Evolutionary conservation across 2,888 invertebrate genomes (phyloP), one percentile per base, ranked within the genome.

Genomic region (Zaprionus obscuricornis): DNA sequence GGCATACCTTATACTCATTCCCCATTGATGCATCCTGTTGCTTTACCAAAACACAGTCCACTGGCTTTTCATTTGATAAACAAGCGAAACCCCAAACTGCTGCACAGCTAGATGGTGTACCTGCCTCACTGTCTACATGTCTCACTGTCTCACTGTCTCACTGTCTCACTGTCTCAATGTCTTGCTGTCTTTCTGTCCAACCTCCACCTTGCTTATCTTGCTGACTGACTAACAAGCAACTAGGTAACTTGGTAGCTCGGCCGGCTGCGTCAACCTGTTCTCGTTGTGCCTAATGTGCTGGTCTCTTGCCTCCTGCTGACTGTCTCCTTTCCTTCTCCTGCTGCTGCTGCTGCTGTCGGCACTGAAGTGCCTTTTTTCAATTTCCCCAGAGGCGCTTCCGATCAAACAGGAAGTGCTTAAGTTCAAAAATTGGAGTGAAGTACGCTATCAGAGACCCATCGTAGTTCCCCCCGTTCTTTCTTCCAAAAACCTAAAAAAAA

Each of bases 361-460:
- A 66, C 78, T 85, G 66, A 82, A 79, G 78, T 85, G 76, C 79
- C 83, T 74, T 87, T n/a, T 88, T 87, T 87, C 88, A 87, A 88
- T 89, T 89, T 88, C 87, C 88, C 89, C 78, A 52, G 85, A 83
- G 88, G 88, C 77, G 76, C 81, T 88, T 85, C 86, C 88, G 87
- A 89, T 89, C 87, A 89, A 89, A 88, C 87, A 89, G 89, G 89
- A 89, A 88, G 87, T 86, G 87, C 88, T 89, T 89, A 89, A 88
- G 81, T 85, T 81, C 81, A 81, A 85, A n/a, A n/a, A 73, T 76
- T 70, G 73, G 62, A 75, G 67, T 74, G 62, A 59, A 62, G 58
- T 65, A 62, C 66, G 66, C 69, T 51, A n/a, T n/a, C 57, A 57
- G 40, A 49, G 47, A 68, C 46, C 22, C 10, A 29, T 8, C 27